Percentiles rank a stretch among this genome's conserved stretches.
phyloP scores from a whole-genome alignment of 2,113 vertebrate genomes.

The Brachyhypopomus gauderio region DNA sequence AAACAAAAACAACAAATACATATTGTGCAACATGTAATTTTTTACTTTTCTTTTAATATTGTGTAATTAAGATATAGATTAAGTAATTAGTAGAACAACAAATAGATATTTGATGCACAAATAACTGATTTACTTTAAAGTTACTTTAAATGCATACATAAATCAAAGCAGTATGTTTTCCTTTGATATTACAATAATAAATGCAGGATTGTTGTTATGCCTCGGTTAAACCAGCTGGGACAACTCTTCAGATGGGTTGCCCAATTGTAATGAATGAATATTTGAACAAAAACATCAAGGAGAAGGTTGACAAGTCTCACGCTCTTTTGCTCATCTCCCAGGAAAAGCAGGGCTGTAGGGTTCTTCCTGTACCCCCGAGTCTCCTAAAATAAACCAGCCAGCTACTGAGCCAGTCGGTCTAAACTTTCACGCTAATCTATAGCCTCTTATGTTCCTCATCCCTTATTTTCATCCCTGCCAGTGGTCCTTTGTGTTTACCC shows the following conservation, averaged over 20 bases:
- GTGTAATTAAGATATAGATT: neutral
- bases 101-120: slow-evolving; percentile 9
- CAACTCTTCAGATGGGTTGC: slow-evolving; percentile 9
- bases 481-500: neutral
- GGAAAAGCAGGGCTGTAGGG: slow-evolving; percentile 18
- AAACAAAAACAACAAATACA: slow-evolving; percentile 42
- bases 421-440: neutral
- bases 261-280: slow-evolving; percentile 23
- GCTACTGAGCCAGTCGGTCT: neutral
- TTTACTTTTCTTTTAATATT: slow-evolving; percentile 7
- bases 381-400: slow-evolving; percentile 43
- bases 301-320: slow-evolving; percentile 34
- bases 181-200: neutral
- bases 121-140: neutral
- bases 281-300: slow-evolving; percentile 25
- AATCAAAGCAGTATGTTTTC: neutral
- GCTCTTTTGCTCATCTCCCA: slow-evolving; percentile 28
- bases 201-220: neutral
- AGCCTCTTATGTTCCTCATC: neutral
- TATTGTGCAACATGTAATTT: slow-evolving; percentile 1
- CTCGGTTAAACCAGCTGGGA: neutral
- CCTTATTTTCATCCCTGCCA: neutral
- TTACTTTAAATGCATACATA: neutral
- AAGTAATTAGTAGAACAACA: neutral
- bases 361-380: slow-evolving; percentile 37